Conservation (phyloP, 1,140 invertebrate genomes). For the Leptonema lineaticorne region DNA sequence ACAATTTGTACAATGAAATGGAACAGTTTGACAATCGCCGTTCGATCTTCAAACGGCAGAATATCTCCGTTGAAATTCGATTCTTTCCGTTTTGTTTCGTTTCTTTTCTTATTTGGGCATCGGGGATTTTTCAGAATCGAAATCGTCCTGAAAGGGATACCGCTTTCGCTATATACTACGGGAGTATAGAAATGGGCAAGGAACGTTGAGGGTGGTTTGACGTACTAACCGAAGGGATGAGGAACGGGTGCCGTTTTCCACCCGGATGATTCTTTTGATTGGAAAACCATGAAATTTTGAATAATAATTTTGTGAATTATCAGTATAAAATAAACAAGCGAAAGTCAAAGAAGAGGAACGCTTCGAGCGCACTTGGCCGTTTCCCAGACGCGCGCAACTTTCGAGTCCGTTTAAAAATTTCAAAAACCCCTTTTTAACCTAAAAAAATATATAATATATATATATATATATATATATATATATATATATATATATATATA, state of each 20-base stretch:
- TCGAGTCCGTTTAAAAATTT: not conserved
- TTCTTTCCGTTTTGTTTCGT: conserved; percentile 12
- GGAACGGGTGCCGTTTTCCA: conserved; percentile 13
- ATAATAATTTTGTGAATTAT: conserved; percentile 37
- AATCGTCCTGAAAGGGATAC: not conserved
- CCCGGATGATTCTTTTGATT: conserved; percentile 31
- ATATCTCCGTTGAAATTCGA: not conserved
- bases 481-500: not conserved
- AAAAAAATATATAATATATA: too few species aligned
- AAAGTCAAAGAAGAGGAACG: conserved; percentile 25
- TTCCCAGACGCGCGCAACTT: not conserved
- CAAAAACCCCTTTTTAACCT: too few species aligned
- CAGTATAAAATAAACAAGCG: conserved; percentile 32
- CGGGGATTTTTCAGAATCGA: not conserved
- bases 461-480: not conserved
- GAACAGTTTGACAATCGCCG: not conserved
- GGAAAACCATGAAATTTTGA: conserved; percentile 37
- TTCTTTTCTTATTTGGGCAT: not conserved
- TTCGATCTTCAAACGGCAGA: too few species aligned
- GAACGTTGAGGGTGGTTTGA: too few species aligned
- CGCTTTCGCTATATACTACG: not conserved
- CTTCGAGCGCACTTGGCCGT: not conserved
- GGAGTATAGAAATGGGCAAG: not conserved
- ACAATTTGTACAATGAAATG: too few species aligned
- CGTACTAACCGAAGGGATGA: not conserved